A percentile compares a stretch with the other conserved stretches of the same genome.
Conservation (phyloP, 2,888 invertebrate species). For the Dioctria rufipes region DNA sequence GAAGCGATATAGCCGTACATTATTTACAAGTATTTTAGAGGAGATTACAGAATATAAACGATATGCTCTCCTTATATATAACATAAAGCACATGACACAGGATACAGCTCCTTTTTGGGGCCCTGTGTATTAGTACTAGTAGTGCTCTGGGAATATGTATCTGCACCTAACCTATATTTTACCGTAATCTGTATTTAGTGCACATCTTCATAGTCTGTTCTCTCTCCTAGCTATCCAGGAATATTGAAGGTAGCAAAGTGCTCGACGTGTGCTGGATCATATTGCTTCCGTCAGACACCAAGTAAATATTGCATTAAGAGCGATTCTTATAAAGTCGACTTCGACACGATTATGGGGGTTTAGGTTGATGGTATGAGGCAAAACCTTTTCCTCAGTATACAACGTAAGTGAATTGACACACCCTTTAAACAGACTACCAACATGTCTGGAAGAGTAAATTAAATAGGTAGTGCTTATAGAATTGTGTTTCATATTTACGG, state of each 20-base stretch:
- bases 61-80: slow-evolving; percentile 54
- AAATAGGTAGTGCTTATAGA: neutral
- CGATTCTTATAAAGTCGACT: too few relatives aligned
- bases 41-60: slow-evolving; percentile 57
- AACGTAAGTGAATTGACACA: too few relatives aligned
- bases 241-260: slow-evolving; percentile 1
- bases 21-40: slow-evolving; percentile 58
- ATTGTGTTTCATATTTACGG: neutral
- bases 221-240: neutral
- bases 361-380: too few relatives aligned
- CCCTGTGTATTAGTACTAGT: neutral
- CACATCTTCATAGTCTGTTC: slow-evolving; percentile 25
- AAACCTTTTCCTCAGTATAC: too few relatives aligned
- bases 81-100: slow-evolving; percentile 20
- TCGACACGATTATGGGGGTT: too few relatives aligned
- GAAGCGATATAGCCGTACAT: slow-evolving; percentile 48
- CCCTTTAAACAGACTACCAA: neutral
- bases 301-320: neutral
- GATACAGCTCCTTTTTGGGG: slow-evolving; percentile 21
- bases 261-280: neutral
- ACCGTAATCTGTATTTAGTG: slow-evolving; percentile 51
- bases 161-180: slow-evolving; percentile 44
- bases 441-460: neutral
- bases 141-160: slow-evolving; percentile 30
- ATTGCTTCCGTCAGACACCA: neutral